These are phyloP conservation scores for Melinaea marsaeus DNA, from an alignment of 2,888 invertebrate species.

Conservation along the genomic window DNA sequence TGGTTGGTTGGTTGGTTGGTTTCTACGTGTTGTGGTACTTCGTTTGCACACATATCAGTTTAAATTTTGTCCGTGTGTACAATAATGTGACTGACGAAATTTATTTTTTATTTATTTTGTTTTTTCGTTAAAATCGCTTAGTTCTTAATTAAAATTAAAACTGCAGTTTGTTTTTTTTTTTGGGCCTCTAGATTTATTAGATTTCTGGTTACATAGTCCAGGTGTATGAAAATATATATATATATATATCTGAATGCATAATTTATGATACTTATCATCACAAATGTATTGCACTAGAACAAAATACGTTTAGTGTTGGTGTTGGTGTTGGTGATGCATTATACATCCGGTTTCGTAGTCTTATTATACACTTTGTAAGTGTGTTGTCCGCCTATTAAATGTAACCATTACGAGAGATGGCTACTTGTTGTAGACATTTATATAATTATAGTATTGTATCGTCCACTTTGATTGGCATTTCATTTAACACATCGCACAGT, in stretches of 20 bases:
- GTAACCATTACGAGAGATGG: conserved; percentile 73
- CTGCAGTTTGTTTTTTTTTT: not conserved
- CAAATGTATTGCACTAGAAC: conserved; percentile 52
- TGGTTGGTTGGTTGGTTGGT: conserved; percentile 33
- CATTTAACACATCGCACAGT: conserved; percentile 9
- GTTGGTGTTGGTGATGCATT: conserved; percentile 71
- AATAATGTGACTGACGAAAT: no score
- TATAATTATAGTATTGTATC: conserved; percentile 62
- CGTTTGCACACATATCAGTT: conserved; percentile 62
- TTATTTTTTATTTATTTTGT: no score
- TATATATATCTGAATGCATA: conserved; percentile 8
- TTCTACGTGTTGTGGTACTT: conserved; percentile 44
- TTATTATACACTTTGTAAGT: conserved; percentile 76
- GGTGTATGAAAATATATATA: conserved; percentile 25
- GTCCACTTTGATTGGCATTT: conserved; percentile 50
- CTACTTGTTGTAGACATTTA: conserved; percentile 68
- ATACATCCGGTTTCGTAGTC: conserved; percentile 74
- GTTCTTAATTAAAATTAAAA: no score
- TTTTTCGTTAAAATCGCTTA: no score
- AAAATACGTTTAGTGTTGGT: conserved; percentile 64
- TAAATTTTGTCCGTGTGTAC: conserved; percentile 26
- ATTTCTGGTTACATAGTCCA: conserved; percentile 30
- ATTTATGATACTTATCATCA: conserved; percentile 57
- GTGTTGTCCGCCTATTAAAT: conserved; percentile 76
- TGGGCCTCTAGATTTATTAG: conserved; percentile 26